These are phyloP conservation scores for Oikopleura vanhoeffeni DNA, from an alignment of 23 tunicate genomes.

Conservation along the genomic window DNA sequence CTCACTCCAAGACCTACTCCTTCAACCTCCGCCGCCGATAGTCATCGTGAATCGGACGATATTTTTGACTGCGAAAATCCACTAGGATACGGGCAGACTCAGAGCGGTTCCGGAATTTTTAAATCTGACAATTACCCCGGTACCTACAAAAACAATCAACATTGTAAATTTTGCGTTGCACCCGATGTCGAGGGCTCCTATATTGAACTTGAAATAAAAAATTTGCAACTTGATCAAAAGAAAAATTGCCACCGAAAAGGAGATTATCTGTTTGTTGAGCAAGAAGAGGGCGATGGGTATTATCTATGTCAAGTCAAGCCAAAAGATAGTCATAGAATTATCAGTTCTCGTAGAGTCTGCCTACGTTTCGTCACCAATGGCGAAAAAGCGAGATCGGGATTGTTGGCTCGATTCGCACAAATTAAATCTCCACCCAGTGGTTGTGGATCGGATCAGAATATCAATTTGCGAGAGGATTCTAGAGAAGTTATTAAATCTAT, in stretches of 20 bases:
- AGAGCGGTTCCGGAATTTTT: neutral
- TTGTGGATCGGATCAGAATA: neutral
- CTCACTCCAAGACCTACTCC: too few species aligned
- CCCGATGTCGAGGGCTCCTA: neutral
- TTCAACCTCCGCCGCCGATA: too few species aligned
- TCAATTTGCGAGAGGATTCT: neutral
- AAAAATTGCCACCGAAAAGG: neutral
- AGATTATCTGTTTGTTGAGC: neutral
- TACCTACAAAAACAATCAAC: neutral
- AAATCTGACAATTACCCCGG: neutral
- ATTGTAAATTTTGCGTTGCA: neutral
- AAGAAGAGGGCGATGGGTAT: neutral
- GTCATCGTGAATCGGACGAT: neutral
- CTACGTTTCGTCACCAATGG: neutral
- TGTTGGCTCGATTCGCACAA: neutral
- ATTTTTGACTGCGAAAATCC: neutral
- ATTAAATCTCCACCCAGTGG: constrained; percentile 5
- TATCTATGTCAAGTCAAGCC: neutral
- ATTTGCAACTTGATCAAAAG: neutral
- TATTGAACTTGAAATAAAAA: neutral
- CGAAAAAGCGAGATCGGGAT: neutral
- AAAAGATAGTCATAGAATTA: neutral
- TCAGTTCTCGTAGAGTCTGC: neutral
- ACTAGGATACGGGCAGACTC: neutral
- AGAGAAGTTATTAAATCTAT: neutral